These are phyloP conservation scores for Piprites chloris DNA, from an alignment of 2,113 vertebrate genomes.

Conservation along the genomic window DNA sequence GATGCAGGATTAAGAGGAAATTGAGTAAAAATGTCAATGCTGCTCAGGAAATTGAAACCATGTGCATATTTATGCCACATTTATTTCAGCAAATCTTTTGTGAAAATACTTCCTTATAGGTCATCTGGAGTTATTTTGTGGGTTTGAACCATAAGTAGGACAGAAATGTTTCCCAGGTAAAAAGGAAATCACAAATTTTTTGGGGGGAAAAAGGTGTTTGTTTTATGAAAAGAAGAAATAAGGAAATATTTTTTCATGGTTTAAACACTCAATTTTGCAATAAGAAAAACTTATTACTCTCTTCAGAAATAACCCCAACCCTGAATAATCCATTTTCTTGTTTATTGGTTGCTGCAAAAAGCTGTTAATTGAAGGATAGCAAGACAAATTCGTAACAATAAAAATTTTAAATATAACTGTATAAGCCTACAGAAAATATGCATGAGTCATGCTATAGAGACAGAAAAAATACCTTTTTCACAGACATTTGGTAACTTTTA, in stretches of 20 bases:
- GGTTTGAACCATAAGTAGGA: not conserved
- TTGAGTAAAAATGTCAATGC: constrained; percentile 51
- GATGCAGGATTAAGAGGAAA: constrained; percentile 55
- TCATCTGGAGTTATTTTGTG: not conserved
- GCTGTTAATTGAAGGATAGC: not conserved
- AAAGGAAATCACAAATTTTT: not conserved
- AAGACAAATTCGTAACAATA: not conserved
- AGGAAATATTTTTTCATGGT: not conserved
- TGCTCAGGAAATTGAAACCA: constrained; percentile 68
- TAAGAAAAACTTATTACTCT: not conserved
- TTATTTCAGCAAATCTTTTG: constrained; percentile 51
- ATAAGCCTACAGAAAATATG: not conserved
- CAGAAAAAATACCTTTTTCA: not conserved
- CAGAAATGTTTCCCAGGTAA: not conserved
- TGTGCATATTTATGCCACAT: constrained; percentile 62
- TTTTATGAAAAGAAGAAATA: not conserved
- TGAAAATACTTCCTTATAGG: constrained; percentile 14
- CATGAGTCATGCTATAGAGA: not conserved
- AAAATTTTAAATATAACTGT: not conserved
- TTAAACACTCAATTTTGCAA: not conserved
- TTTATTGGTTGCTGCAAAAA: not conserved
- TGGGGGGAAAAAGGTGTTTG: rapidly evolving
- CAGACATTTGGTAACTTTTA: not conserved
- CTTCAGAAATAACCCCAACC: not conserved
- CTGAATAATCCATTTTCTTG: not conserved